These are phyloP conservation scores for Lordiphosa clarofinis DNA, from an alignment of 1,140 invertebrate species.

Conservation along the genomic window DNA sequence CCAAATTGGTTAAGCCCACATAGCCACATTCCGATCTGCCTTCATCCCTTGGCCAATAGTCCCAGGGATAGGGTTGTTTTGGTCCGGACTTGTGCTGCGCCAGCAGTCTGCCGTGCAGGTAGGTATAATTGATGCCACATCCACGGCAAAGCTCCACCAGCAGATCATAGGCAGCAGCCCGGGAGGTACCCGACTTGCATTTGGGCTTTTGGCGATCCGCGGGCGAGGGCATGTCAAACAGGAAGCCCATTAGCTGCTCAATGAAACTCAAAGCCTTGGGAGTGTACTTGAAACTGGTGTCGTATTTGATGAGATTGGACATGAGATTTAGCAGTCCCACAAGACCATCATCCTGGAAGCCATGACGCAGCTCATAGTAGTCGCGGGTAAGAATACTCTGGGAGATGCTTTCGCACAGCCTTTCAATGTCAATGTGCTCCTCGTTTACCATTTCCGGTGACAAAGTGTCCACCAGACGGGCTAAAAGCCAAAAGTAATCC, in stretches of 20 bases:
- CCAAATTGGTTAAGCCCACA: conserved; percentile 95
- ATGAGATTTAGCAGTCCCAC: conserved; percentile 93
- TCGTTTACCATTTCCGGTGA: conserved; percentile 88
- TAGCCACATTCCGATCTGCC: conserved; percentile 95
- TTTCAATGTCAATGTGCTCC: conserved; percentile 86
- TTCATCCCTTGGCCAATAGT: conserved; percentile 98
- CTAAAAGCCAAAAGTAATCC: conserved; percentile 96
- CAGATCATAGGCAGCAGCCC: conserved; percentile 94
- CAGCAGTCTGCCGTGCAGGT: conserved; percentile 90
- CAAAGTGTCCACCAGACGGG: conserved; percentile 91
- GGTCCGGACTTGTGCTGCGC: conserved; percentile 92
- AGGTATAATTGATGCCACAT: conserved; percentile 91
- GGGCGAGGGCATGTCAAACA: conserved; percentile 94
- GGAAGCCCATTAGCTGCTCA: conserved; percentile 89
- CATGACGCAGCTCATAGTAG: conserved; percentile 89
- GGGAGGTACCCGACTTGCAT: conserved; percentile 93
- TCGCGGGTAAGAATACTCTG: conserved; percentile 88
- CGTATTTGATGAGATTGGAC: conserved; percentile 92
- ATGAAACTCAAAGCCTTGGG: conserved; percentile 88
- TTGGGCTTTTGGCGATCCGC: conserved; percentile 92
- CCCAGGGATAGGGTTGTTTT: conserved; percentile 94
- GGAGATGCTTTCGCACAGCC: conserved; percentile 87
- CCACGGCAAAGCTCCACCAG: conserved; percentile 92
- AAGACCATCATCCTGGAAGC: conserved; percentile 93
- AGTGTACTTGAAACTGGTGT: conserved; percentile 90